Conservation (phyloP, 2,797 vertebrate genomes). For the Manis javanica region DNA sequence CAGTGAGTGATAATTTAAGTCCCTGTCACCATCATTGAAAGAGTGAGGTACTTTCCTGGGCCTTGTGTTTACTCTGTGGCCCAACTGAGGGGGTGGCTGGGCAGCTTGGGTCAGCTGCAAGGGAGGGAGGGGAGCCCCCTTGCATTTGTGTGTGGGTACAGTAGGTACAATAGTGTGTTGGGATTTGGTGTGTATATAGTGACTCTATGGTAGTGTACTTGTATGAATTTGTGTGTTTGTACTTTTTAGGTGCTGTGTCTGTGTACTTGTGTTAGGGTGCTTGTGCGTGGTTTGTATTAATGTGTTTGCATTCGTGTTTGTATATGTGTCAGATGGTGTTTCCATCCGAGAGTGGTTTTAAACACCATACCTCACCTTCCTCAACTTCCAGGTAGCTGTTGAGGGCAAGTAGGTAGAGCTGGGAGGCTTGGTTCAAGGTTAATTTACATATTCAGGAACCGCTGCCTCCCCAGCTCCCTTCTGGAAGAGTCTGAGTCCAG, state of each 20-base stretch:
- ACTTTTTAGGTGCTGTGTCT: neutral
- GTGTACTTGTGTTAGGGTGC: neutral
- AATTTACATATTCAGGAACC: neutral
- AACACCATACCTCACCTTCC: neutral
- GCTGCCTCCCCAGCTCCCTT: neutral
- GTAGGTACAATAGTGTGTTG: neutral
- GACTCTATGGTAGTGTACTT: neutral
- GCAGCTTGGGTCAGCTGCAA: neutral
- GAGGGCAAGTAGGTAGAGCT: neutral
- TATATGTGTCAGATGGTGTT: neutral
- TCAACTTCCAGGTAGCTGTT: neutral
- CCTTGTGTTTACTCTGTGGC: neutral
- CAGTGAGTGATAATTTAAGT: conserved; percentile 29
- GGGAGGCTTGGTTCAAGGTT: neutral
- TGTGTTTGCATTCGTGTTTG: neutral
- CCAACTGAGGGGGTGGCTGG: neutral
- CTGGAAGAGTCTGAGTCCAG: neutral
- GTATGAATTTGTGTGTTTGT: neutral
- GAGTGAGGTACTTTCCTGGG: neutral
- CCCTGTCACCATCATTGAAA: neutral
- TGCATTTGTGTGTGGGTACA: neutral
- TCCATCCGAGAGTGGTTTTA: neutral
- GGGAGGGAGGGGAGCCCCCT: neutral
- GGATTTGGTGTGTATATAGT: neutral
- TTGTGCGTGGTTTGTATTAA: neutral